Percentiles rank a stretch among this genome's conserved stretches.
Conservation (phyloP, 2,113 vertebrate genomes). For the Nothoprocta perdicaria region DNA sequence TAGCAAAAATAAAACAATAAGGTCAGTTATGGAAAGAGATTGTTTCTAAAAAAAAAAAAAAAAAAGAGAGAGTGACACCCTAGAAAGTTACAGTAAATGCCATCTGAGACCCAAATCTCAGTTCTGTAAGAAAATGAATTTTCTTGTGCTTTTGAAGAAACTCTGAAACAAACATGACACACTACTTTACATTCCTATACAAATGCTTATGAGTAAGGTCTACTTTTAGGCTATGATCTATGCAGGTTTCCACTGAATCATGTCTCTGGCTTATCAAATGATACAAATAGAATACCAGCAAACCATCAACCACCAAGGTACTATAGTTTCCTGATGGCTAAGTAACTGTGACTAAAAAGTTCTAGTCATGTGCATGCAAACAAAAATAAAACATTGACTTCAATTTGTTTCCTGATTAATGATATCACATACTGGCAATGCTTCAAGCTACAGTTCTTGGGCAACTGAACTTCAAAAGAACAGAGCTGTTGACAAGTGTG, state of each 20-base stretch:
- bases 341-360: constrained; percentile 26
- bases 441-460: constrained; percentile 54
- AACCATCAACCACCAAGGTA: not conserved
- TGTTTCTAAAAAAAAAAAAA: not conserved
- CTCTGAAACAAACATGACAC: not conserved
- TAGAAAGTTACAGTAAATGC: not conserved
- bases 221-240: constrained; percentile 38
- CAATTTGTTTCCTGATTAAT: constrained; percentile 73
- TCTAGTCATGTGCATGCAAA: constrained; percentile 31
- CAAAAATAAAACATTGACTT: constrained; percentile 24
- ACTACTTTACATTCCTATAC: not conserved
- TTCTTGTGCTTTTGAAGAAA: not conserved
- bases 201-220: not conserved
- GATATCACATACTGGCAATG: constrained; percentile 46
- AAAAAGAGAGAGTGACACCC: not conserved
- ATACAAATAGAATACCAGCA: constrained; percentile 18
- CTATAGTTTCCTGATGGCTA: constrained; percentile 3
- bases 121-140: not conserved
- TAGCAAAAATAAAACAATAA: not conserved
- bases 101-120: not conserved
- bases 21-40: not conserved
- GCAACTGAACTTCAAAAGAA: constrained; percentile 68
- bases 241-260: not conserved
- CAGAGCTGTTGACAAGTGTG: constrained; percentile 70
- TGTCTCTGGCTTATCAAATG: not conserved